These are phyloP conservation scores for Bostrychus sinensis DNA, from an alignment of 2,113 vertebrate species.

Conservation along the genomic window DNA sequence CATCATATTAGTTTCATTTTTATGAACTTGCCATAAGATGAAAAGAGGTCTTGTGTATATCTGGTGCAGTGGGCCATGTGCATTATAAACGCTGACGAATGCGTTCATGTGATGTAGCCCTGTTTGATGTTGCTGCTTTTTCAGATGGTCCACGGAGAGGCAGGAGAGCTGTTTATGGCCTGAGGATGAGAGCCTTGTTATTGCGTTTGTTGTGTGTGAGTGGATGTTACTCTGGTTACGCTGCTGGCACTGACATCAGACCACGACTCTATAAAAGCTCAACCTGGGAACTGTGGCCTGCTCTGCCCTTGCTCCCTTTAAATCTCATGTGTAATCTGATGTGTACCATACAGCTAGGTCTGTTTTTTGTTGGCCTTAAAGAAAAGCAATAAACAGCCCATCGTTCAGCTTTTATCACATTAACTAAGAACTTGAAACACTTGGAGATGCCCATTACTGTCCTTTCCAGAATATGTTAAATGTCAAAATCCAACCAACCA, in stretches of 20 bases:
- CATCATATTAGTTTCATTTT: background rate
- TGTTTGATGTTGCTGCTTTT: slow-evolving; percentile 3
- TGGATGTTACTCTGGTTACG: slow-evolving; percentile 52
- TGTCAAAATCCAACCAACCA: background rate
- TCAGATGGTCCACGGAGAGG: slow-evolving; percentile 37
- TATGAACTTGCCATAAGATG: background rate
- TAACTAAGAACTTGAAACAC: background rate
- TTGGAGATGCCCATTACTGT: too few species aligned
- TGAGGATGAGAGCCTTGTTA: slow-evolving; percentile 50
- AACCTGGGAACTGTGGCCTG: slow-evolving; percentile 32
- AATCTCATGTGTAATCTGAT: background rate
- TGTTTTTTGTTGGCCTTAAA: background rate
- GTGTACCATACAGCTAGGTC: background rate
- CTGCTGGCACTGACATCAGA: slow-evolving; percentile 47
- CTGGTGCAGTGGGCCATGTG: background rate
- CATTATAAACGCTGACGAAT: background rate
- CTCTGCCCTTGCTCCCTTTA: slow-evolving; percentile 16
- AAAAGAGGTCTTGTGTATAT: background rate
- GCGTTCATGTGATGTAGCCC: background rate
- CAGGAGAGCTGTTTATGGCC: slow-evolving; percentile 48
- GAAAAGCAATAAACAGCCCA: background rate
- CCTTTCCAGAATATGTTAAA: slow-evolving; percentile 1
- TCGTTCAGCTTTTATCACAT: background rate
- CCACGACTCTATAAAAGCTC: slow-evolving; percentile 21
- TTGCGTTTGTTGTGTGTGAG: slow-evolving; percentile 42